Evolutionary conservation across 1,140 invertebrate genomes (phyloP).

Genomic region (Sitodiplosis mosellana): DNA sequence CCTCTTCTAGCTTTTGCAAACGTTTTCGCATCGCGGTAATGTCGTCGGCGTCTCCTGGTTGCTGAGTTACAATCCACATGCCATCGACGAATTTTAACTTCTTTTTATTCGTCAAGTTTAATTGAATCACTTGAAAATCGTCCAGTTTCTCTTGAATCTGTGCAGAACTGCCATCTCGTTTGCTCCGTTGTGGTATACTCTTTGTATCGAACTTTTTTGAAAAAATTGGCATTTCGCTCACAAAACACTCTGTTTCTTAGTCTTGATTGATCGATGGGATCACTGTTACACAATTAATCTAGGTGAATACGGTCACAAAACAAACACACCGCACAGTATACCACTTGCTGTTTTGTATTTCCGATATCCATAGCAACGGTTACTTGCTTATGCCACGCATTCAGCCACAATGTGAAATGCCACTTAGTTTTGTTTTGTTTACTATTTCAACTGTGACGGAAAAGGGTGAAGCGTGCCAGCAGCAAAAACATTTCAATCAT

Average conservation of each 20-base stretch:
- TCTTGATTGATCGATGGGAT: too few species aligned
- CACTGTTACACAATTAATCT: too few species aligned
- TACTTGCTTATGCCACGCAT: background rate
- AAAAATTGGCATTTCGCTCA: constrained; percentile 17
- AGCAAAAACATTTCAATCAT: background rate
- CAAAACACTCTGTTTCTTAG: background rate
- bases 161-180: constrained; percentile 15
- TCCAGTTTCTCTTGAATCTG: constrained; percentile 16
- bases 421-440: too few species aligned
- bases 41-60: constrained; percentile 18
- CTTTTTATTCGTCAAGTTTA: constrained; percentile 18
- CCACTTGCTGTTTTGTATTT: background rate
- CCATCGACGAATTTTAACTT: constrained; percentile 21
- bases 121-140: constrained; percentile 15
- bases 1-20: constrained; percentile 17
- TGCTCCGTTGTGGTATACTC: constrained; percentile 14
- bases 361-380: background rate
- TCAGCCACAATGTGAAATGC: too few species aligned
- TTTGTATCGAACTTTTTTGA: constrained; percentile 23
- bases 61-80: constrained; percentile 19
- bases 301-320: too few species aligned
- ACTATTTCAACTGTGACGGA: too few species aligned
- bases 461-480: background rate
- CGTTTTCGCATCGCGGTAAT: constrained; percentile 17
- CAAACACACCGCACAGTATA: too few species aligned